phyloP scores from a whole-genome alignment of 2,113 vertebrate genomes.

The Sciurus niger region DNA sequence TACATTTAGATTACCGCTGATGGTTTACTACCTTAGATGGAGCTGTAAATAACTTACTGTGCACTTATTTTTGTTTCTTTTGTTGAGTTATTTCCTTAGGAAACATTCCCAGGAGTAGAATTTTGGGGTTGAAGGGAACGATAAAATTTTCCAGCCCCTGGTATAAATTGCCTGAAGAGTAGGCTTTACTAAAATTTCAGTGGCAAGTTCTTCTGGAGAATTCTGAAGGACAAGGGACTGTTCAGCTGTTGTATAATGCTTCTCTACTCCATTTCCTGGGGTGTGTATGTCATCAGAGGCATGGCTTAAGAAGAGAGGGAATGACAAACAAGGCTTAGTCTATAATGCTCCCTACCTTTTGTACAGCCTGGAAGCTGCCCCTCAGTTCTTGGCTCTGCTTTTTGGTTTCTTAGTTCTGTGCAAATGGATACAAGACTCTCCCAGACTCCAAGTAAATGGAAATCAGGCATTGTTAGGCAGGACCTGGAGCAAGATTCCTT shows the following conservation, averaged over 20 bases:
- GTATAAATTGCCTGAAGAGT: constrained; percentile 63
- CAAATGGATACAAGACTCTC: neutral
- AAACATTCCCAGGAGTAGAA: constrained; percentile 68
- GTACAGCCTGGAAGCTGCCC: neutral
- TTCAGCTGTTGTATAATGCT: neutral
- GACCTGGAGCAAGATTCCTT: neutral
- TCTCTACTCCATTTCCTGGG: constrained; percentile 10
- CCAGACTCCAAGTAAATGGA: neutral
- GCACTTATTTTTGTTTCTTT: constrained; percentile 55
- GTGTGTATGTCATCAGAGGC: neutral
- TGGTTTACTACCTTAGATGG: constrained; percentile 35
- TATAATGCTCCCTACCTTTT: neutral
- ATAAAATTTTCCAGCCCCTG: constrained; percentile 71
- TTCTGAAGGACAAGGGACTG: constrained; percentile 55
- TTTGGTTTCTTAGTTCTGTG: neutral
- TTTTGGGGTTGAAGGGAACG: constrained; percentile 66
- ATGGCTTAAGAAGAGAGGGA: neutral
- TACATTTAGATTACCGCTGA: constrained; percentile 15
- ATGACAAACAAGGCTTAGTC: neutral
- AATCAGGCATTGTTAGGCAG: neutral
- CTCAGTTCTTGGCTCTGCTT: neutral
- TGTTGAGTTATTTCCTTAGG: constrained; percentile 72
- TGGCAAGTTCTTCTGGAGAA: constrained; percentile 73
- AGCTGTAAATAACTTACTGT: constrained; percentile 22
- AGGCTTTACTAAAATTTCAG: constrained; percentile 68